phyloP scores from a whole-genome alignment of 2,888 invertebrate genomes.

The Nipponacmea schrenckii region DNA sequence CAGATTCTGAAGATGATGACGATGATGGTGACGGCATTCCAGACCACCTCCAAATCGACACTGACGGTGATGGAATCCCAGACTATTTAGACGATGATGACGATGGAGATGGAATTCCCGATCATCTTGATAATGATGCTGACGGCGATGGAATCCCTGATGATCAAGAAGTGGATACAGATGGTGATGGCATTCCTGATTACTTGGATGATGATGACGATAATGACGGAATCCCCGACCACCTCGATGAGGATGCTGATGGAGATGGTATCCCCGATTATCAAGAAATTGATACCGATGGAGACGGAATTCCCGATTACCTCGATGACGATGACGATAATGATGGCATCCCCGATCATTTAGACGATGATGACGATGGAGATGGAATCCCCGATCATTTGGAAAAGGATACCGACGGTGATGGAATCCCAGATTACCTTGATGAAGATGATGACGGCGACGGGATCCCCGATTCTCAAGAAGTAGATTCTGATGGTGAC shows the following conservation, averaged over 20 bases:
- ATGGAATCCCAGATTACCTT: conserved; percentile 56
- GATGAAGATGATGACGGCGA: conserved; percentile 57
- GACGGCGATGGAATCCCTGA: conserved; percentile 60
- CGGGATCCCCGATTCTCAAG: conserved; percentile 39
- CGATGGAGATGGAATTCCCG: conserved; percentile 60
- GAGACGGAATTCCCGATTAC: conserved; percentile 55
- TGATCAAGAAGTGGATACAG: conserved; percentile 40
- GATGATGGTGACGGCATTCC: conserved; percentile 58
- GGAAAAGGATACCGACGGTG: conserved; percentile 51
- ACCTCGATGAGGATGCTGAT: conserved; percentile 49
- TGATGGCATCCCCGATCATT: conserved; percentile 49
- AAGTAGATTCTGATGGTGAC: conserved; percentile 51
- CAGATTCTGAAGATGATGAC: conserved; percentile 45
- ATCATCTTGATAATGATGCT: conserved; percentile 51
- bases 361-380: conserved; percentile 50
- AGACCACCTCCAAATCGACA: conserved; percentile 50
- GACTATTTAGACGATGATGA: conserved; percentile 48
- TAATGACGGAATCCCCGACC: conserved; percentile 47
- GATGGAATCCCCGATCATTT: conserved; percentile 63
- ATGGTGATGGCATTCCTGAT: conserved; percentile 53
- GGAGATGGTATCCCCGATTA: conserved; percentile 61
- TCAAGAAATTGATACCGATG: conserved; percentile 51
- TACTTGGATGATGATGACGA: conserved; percentile 50
- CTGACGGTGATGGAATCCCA: conserved; percentile 57
- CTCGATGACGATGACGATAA: conserved; percentile 47